phyloP scores from a whole-genome alignment of 2,797 vertebrate species.

The Lepilemur septentrionalis region DNA sequence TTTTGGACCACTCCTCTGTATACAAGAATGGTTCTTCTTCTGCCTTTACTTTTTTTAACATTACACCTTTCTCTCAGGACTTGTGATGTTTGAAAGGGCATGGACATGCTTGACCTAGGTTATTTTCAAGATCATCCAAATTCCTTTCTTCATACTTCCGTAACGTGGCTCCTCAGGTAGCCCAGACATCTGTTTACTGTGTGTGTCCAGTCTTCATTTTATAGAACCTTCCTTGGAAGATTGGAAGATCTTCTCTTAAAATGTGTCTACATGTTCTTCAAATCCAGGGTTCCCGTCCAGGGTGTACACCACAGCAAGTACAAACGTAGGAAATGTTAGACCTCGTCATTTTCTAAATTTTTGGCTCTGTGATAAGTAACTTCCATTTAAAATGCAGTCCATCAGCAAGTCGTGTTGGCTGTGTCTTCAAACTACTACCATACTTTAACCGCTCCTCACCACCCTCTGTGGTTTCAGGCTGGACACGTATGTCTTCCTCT shows the following conservation, averaged over 20 bases:
- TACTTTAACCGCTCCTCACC: background rate
- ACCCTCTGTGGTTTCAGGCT: fast-evolving
- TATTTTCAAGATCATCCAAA: background rate
- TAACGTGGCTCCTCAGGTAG: background rate
- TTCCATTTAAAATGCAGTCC: background rate
- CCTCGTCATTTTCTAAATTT: background rate
- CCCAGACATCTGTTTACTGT: background rate
- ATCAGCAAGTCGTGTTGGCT: background rate
- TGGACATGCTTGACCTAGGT: background rate
- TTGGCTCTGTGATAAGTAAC: background rate
- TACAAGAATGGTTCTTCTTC: background rate
- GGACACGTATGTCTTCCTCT: background rate
- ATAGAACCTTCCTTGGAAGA: background rate
- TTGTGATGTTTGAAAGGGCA: background rate
- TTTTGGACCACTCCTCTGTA: background rate
- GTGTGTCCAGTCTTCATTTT: background rate
- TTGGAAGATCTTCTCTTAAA: background rate
- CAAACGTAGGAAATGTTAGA: background rate
- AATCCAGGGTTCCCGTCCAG: background rate
- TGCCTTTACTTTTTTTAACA: background rate
- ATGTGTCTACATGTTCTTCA: background rate
- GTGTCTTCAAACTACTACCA: background rate
- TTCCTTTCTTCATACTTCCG: background rate
- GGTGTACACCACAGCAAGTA: background rate
- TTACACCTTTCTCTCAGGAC: background rate